These are phyloP conservation scores for Maccullochella peelii DNA, from an alignment of 2,113 vertebrate genomes.

Conservation along the genomic window DNA sequence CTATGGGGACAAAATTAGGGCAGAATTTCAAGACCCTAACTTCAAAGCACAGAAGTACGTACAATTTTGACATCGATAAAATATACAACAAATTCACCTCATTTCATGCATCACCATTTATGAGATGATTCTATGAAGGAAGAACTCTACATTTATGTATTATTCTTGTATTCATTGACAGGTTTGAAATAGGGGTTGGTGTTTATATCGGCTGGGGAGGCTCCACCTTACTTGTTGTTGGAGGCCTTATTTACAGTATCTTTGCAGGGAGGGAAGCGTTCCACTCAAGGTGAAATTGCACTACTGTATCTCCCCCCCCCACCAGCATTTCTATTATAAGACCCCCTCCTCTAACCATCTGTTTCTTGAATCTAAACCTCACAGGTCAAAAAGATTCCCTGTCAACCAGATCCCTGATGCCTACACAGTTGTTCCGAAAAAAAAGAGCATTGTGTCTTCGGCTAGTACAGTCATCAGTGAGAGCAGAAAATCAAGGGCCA, in stretches of 20 bases:
- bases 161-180: conserved; percentile 70
- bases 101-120: background rate
- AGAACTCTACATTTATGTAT: background rate
- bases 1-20: conserved; percentile 92
- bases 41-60: conserved; percentile 92
- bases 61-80: background rate
- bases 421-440: conserved; percentile 45
- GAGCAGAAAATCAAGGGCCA: conserved; percentile 56
- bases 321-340: background rate
- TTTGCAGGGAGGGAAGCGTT: conserved; percentile 79
- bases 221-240: conserved; percentile 90
- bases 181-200: conserved; percentile 94
- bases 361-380: conserved; percentile 24
- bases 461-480: conserved; percentile 30
- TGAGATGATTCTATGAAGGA: background rate
- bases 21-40: conserved; percentile 91
- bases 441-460: conserved; percentile 39
- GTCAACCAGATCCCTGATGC: conserved; percentile 36
- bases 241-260: conserved; percentile 91
- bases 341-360: background rate
- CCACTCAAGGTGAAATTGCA: conserved; percentile 68
- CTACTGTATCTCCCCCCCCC: background rate
- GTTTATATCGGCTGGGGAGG: conserved; percentile 96
- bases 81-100: background rate
- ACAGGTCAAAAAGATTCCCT: conserved; percentile 60